Evolutionary conservation across 2,888 invertebrate genomes (phyloP).

Genomic region (Nemurella pictetii): DNA sequence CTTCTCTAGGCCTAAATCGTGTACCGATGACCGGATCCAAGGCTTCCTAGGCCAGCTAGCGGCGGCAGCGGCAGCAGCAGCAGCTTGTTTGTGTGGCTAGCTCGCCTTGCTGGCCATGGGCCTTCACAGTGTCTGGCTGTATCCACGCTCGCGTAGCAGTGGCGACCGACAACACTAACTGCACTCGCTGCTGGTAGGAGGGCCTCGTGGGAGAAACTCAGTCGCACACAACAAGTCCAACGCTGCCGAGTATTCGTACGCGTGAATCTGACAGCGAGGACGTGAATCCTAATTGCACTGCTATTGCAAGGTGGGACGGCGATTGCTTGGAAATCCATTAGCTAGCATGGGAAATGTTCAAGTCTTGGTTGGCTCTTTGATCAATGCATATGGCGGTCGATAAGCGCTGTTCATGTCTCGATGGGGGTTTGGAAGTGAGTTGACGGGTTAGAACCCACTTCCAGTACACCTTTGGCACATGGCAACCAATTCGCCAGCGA

Average conservation of each 20-base stretch:
- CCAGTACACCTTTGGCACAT: background rate
- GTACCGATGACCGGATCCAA: slow-evolving; percentile 39
- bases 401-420: background rate
- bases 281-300: background rate
- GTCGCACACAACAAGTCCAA: background rate
- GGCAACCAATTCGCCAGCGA: background rate
- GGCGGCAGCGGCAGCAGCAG: background rate
- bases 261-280: background rate
- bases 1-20: slow-evolving; percentile 6
- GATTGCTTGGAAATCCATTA: background rate
- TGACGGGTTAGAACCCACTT: background rate
- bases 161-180: background rate
- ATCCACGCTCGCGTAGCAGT: background rate
- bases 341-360: background rate
- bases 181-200: background rate
- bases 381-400: background rate
- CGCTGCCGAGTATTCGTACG: no score
- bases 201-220: background rate
- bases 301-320: background rate
- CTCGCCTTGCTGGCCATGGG: background rate
- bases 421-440: background rate
- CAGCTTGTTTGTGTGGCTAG: background rate
- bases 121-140: background rate
- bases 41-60: slow-evolving; percentile 14
- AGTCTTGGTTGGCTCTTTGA: background rate